phyloP scores from a whole-genome alignment of 1,140 invertebrate species.

The Dreissena rostriformis region DNA sequence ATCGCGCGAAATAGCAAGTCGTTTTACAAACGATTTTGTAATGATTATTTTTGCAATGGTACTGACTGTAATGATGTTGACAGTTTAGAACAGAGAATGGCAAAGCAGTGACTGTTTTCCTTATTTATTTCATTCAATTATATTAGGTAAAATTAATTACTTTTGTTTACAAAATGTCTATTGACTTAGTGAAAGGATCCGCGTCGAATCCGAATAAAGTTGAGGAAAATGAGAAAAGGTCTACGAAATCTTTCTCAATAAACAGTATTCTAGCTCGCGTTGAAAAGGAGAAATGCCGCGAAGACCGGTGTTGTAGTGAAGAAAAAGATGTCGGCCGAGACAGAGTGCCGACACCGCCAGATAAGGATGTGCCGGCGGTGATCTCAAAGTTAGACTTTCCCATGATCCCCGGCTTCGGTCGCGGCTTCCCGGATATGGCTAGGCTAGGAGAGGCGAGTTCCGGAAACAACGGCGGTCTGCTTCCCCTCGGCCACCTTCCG shows the following conservation, averaged over 20 bases:
- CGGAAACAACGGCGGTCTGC: background rate
- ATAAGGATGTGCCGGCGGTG: conserved; percentile 42
- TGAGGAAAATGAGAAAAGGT: conserved; percentile 12
- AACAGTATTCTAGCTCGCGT: conserved; percentile 52
- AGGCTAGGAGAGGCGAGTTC: conserved; percentile 2
- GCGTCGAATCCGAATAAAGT: too few species aligned
- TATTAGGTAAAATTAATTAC: too few species aligned
- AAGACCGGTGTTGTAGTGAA: background rate
- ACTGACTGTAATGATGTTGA: too few species aligned
- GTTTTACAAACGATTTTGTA: too few species aligned
- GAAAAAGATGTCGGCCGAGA: conserved; percentile 3
- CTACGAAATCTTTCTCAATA: conserved; percentile 54
- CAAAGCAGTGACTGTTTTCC: too few species aligned
- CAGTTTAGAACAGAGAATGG: too few species aligned
- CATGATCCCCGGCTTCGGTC: background rate
- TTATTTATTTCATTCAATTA: too few species aligned
- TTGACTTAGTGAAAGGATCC: too few species aligned
- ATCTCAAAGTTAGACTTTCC: conserved; percentile 50
- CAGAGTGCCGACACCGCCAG: background rate
- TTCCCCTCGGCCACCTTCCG: conserved; percentile 43
- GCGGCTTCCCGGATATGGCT: conserved; percentile 24
- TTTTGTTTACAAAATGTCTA: too few species aligned
- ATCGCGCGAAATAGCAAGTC: too few species aligned
- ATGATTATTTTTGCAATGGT: too few species aligned
- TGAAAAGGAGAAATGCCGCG: conserved; percentile 18